Evolutionary conservation across 2,113 vertebrate species (phyloP).

Genomic region (Choloepus hoffmanni): DNA sequence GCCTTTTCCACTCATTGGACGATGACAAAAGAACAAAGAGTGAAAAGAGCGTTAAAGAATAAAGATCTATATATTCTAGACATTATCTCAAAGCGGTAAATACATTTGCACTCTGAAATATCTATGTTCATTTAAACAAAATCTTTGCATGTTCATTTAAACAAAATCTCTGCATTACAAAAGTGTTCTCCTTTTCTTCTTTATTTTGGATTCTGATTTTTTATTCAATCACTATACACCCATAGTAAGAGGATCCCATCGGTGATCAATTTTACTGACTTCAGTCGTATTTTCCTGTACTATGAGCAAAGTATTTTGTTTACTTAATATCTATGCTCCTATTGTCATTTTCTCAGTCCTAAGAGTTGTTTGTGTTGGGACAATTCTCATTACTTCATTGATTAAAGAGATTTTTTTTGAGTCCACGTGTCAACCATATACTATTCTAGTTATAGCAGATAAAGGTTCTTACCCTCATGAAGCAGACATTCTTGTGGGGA

Average conservation of each 20-base stretch:
- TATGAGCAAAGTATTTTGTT: background rate
- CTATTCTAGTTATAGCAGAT: background rate
- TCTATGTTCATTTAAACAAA: background rate
- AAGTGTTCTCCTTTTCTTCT: background rate
- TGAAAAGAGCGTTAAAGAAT: background rate
- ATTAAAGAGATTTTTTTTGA: background rate
- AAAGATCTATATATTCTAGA: background rate
- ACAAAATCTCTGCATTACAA: background rate
- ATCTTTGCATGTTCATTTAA: background rate
- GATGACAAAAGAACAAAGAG: constrained; percentile 69
- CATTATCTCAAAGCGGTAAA: constrained; percentile 8
- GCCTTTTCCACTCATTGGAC: constrained; percentile 35
- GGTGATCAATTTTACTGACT: background rate
- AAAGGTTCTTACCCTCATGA: background rate
- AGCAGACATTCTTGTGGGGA: background rate
- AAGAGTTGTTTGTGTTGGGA: background rate
- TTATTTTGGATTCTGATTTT: background rate
- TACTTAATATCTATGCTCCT: background rate
- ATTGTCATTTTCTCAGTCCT: background rate
- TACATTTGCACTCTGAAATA: background rate
- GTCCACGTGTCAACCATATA: background rate
- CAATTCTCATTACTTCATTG: constrained; percentile 8
- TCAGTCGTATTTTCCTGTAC: constrained; percentile 6
- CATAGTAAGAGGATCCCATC: background rate
- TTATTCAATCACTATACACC: background rate